Conservation (phyloP, 2,797 vertebrate species). For the Arvicola amphibius region DNA sequence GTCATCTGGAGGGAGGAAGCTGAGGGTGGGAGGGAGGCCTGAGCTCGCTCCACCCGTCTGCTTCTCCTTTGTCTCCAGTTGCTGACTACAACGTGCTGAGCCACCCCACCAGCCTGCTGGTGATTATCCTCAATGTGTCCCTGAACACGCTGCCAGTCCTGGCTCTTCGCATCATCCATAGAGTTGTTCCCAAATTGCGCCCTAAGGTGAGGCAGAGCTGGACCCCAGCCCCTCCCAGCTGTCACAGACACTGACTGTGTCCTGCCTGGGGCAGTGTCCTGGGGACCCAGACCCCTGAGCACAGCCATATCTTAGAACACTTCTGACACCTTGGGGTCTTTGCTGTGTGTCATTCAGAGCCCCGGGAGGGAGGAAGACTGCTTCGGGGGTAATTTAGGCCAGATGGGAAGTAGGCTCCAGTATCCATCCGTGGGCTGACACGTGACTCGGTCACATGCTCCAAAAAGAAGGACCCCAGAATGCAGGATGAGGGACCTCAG, state of each 20-base stretch:
- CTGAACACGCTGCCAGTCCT: conserved; percentile 89
- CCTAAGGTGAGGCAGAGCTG: conserved; percentile 33
- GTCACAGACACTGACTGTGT: neutral
- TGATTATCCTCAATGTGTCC: conserved; percentile 90
- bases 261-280: neutral
- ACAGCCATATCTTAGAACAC: neutral
- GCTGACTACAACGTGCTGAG: conserved; percentile 87
- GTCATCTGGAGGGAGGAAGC: neutral
- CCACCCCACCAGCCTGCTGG: conserved; percentile 89
- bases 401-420: neutral
- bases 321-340: too few relatives aligned
- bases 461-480: too few relatives aligned
- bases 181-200: conserved; percentile 64
- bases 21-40: accelerated
- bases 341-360: too few relatives aligned
- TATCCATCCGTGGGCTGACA: too few relatives aligned
- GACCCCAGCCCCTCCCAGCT: neutral
- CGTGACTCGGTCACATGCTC: neutral
- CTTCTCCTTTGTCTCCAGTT: conserved; percentile 69
- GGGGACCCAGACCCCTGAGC: too few relatives aligned
- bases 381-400: neutral
- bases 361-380: neutral
- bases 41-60: too few relatives aligned
- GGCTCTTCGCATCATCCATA: conserved; percentile 79
- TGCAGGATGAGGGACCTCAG: neutral